phyloP scores from a whole-genome alignment of 2,113 vertebrate genomes.

The Gulo gulo region DNA sequence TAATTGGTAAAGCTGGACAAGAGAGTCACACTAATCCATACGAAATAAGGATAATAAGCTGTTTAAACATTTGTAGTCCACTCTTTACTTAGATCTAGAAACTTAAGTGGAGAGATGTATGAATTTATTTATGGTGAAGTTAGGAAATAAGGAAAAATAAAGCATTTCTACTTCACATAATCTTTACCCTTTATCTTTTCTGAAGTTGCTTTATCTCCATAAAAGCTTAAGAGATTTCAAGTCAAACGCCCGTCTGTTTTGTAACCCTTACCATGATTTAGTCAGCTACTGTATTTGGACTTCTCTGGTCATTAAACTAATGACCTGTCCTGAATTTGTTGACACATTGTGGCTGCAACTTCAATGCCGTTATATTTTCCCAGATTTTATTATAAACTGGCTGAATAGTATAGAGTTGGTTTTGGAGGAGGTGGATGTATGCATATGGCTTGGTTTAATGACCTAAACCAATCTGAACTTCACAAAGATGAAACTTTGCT shows the following conservation, averaged over 20 bases:
- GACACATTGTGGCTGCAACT: not conserved
- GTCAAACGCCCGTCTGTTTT: not conserved
- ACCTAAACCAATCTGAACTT: not conserved
- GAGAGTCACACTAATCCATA: not conserved
- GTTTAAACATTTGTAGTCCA: not conserved
- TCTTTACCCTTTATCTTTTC: not conserved
- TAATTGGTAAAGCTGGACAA: slow-evolving; percentile 14
- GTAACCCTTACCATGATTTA: not conserved
- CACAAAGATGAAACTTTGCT: not conserved
- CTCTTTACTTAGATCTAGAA: not conserved
- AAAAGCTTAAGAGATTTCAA: not conserved
- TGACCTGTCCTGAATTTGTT: not conserved
- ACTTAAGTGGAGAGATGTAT: not conserved
- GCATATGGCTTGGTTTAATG: not conserved
- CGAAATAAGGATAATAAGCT: not conserved
- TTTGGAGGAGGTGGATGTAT: not conserved
- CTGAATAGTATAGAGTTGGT: not conserved
- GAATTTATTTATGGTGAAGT: not conserved
- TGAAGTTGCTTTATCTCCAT: not conserved
- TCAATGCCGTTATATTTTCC: not conserved
- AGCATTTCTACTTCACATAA: not conserved
- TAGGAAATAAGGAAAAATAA: not conserved
- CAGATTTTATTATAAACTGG: not conserved
- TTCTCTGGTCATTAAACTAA: not conserved
- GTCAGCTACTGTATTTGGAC: not conserved